Percentiles rank a stretch among this genome's conserved stretches.
Evolutionary conservation across 1,140 invertebrate genomes (phyloP).

Genomic region (Saccostrea cuccullata): DNA sequence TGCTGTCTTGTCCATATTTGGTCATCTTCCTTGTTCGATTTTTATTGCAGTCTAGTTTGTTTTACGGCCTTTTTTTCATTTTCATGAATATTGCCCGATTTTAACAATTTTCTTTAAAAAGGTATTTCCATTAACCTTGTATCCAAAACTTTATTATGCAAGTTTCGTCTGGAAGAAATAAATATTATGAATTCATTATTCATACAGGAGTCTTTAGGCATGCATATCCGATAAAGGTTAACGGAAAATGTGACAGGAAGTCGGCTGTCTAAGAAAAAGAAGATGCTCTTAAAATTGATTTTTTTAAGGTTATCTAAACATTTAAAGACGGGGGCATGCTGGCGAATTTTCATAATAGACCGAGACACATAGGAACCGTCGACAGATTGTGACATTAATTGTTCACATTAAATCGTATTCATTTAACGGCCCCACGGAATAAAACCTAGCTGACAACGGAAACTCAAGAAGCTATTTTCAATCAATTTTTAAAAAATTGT

Average conservation of each 20-base stretch:
- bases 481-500: conserved; percentile 13
- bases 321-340: background rate
- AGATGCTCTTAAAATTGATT: conserved; percentile 20
- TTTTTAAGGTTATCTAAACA: background rate
- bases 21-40: background rate
- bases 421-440: background rate
- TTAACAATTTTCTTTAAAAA: background rate
- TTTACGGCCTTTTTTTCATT: background rate
- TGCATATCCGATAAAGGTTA: conserved; percentile 16
- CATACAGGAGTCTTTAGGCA: background rate
- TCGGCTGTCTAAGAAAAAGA: background rate
- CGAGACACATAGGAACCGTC: background rate
- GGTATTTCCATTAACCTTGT: background rate
- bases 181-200: background rate
- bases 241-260: background rate
- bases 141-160: background rate
- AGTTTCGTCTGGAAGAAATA: background rate
- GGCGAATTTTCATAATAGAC: background rate
- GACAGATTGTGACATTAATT: conserved; percentile 6
- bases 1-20: background rate
- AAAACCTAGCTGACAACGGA: conserved; percentile 13
- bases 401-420: background rate
- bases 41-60: background rate
- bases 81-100: background rate
- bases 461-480: conserved; percentile 30